Percentiles rank a stretch among this genome's conserved stretches.
Conservation (phyloP, 2,797 vertebrate genomes). For the Spinus olivaceus region DNA sequence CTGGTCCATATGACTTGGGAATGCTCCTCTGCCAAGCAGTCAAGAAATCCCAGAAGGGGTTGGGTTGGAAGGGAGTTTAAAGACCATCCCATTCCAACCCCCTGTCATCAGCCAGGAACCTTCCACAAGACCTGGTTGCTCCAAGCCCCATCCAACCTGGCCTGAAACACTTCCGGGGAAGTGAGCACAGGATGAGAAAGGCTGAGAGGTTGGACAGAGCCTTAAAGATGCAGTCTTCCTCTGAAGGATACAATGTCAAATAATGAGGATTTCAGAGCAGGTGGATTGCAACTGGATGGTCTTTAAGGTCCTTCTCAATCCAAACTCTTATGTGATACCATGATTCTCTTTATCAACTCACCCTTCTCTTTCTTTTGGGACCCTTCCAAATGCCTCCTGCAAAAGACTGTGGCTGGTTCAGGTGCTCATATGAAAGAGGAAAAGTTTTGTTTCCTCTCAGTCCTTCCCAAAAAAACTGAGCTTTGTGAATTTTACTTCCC, state of each 20-base stretch:
- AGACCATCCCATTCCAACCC: background rate
- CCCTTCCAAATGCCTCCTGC: background rate
- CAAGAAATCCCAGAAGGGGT: background rate
- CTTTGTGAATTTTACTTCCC: background rate
- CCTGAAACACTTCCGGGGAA: background rate
- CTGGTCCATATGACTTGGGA: background rate
- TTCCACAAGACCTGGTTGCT: background rate
- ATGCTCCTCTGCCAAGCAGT: background rate
- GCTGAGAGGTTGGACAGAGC: background rate
- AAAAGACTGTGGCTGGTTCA: background rate
- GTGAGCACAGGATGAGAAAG: background rate
- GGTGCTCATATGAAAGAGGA: background rate
- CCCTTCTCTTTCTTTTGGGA: background rate
- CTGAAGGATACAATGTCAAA: background rate
- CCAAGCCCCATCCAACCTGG: background rate
- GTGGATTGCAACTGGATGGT: background rate
- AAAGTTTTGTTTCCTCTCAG: background rate
- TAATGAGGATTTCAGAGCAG: background rate
- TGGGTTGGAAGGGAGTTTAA: background rate
- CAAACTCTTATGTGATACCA: background rate
- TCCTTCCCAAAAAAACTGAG: background rate
- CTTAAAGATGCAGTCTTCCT: background rate
- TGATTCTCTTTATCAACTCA: background rate
- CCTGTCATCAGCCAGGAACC: background rate
- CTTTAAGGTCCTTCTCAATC: background rate